phyloP scores from a whole-genome alignment of 2,888 invertebrate genomes.

The Suillia variegata region DNA sequence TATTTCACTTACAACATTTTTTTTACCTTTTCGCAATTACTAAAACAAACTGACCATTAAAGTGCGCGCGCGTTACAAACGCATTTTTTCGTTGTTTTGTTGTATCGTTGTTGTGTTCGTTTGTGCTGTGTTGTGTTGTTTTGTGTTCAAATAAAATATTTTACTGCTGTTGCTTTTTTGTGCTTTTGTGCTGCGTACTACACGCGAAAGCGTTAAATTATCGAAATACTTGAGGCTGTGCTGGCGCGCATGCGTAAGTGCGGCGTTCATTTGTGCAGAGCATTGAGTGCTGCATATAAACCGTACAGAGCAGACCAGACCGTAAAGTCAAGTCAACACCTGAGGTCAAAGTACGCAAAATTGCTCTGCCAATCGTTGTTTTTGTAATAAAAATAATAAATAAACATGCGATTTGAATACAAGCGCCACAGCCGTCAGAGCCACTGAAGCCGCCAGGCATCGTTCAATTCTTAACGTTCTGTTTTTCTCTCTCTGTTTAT shows the following conservation, averaged over 20 bases:
- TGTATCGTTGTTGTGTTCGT: neutral
- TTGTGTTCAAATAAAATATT: neutral
- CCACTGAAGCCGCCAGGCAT: neutral
- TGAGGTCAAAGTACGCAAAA: neutral
- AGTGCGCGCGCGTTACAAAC: too few species aligned
- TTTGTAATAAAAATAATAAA: neutral
- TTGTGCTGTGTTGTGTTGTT: slow-evolving; percentile 23
- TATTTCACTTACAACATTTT: too few species aligned
- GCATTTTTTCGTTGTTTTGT: neutral
- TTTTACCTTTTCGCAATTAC: too few species aligned
- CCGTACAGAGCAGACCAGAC: too few species aligned
- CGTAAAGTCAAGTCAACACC: neutral
- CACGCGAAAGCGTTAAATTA: too few species aligned
- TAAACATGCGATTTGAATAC: neutral
- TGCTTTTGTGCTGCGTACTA: too few species aligned
- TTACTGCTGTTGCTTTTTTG: slow-evolving; percentile 28
- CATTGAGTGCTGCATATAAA: too few species aligned
- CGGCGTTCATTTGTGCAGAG: too few species aligned
- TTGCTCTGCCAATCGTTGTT: neutral
- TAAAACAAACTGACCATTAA: too few species aligned
- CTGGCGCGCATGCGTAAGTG: too few species aligned
- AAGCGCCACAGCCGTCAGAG: too few species aligned
- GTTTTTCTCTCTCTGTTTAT: neutral
- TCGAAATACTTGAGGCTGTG: too few species aligned
- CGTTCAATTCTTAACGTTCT: neutral